Evolutionary conservation across 2,113 vertebrate genomes (phyloP).

Genomic region (Hypanus sabinus): DNA sequence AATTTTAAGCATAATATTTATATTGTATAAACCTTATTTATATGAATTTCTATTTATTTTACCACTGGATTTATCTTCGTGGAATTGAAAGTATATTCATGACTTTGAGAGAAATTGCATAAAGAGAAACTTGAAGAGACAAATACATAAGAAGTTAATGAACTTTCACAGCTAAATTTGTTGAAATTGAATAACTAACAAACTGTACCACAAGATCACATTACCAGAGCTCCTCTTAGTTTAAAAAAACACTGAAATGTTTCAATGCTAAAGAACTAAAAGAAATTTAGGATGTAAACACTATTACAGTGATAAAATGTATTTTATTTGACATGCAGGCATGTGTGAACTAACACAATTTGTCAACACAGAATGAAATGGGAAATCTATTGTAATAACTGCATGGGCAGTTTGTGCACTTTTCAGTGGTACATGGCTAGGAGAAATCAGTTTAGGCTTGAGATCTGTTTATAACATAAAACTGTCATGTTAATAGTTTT

Average conservation of each 20-base stretch:
- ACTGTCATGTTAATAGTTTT: conserved; percentile 33
- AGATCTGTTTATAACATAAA: conserved; percentile 33
- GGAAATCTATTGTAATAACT: conserved; percentile 38
- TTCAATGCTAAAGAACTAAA: conserved; percentile 30
- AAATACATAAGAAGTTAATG: neutral
- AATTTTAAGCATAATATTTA: neutral
- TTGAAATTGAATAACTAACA: neutral
- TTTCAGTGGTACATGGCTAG: conserved; percentile 12
- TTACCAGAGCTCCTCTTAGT: neutral
- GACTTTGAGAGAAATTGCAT: neutral
- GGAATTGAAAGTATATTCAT: neutral
- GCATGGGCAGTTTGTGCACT: neutral
- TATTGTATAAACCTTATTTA: neutral
- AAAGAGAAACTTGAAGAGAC: neutral
- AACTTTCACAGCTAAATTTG: neutral
- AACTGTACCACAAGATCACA: neutral
- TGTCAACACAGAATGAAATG: conserved; percentile 38
- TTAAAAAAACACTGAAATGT: conserved; percentile 11
- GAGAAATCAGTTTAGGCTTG: neutral
- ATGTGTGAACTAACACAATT: conserved; percentile 27
- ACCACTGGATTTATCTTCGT: neutral
- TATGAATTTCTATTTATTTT: neutral
- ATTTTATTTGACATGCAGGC: neutral
- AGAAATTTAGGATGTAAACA: neutral
- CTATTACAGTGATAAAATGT: conserved; percentile 17